Evolutionary conservation across 2,113 vertebrate genomes (phyloP), one percentile per base, ranked within the genome.

Genomic region (Loxodonta africana): DNA sequence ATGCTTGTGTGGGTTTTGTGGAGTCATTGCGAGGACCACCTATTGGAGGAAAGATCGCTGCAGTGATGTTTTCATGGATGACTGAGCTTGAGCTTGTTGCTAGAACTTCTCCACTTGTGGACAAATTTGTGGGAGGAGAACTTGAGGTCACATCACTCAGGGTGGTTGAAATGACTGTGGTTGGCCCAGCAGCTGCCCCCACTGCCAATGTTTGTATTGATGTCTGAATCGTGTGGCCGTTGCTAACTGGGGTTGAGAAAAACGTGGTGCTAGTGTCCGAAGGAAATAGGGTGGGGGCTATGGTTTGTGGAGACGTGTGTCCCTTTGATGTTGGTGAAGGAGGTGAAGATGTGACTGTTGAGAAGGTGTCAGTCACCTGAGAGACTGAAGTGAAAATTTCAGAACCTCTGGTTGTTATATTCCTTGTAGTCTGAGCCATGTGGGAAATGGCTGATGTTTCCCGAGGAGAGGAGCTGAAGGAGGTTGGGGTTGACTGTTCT

Each of bases 11-110:
- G 48, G 76, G 17, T 1, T n/a, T 69, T 30, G 37, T 51, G 14
- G 62, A 26, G 4, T 8, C 2, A 18, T 1, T 33, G 26, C 28
- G 26, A 48, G 71, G n/a, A 2, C 2, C 33, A 6, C 8, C 48
- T 1, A 33, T 1, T 7, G 63, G 5, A 20, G 17, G 1, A 51
- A 9, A 26, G 67, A 20, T 30, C 9, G 0, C 7, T 25, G 77
- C 11, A 2, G 28, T 51, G 12, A 18, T 53, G 23, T 25, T 46
- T n/a, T 69, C 14, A 8, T 20, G 12, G 30, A 3, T 53, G 6
- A 28, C 48, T 62, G 83, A 76, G 57, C 25, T 76, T 15, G 37
- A n/a, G 20, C 25, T 60, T 33, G 14, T 37, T 23, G 46, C 44
- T 37, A 48, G 83, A 62, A 51, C 12, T 15, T 91, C n/a, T 20